A percentile compares a stretch with the other conserved stretches of the same genome.
Evolutionary conservation across 1,140 invertebrate genomes (phyloP).

Genomic region (Drusus annulatus): DNA sequence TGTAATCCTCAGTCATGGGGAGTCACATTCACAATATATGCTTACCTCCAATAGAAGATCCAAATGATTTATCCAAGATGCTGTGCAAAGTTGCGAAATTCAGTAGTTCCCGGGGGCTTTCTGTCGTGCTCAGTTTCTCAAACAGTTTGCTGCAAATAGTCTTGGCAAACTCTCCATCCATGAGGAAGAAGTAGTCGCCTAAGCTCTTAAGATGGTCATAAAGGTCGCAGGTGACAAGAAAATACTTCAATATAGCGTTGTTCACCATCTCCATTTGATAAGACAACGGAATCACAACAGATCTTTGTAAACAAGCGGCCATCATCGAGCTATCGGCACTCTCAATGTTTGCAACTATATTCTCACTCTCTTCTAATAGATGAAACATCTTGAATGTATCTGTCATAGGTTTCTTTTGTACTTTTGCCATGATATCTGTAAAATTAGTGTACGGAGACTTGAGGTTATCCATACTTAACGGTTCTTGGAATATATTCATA

Average conservation of each 20-base stretch:
- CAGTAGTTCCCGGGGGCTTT: conserved; percentile 77
- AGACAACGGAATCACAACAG: conserved; percentile 77
- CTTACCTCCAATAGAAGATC: conserved; percentile 69
- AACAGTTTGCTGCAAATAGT: conserved; percentile 79
- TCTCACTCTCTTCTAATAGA: conserved; percentile 61
- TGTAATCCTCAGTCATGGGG: too few species aligned
- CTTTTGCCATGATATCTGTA: conserved; percentile 64
- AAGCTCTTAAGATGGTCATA: conserved; percentile 80
- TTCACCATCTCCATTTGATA: conserved; percentile 79
- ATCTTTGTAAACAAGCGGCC: conserved; percentile 77
- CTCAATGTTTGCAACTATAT: conserved; percentile 59
- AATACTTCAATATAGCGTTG: conserved; percentile 80
- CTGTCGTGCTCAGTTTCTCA: conserved; percentile 74
- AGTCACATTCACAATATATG: too few species aligned
- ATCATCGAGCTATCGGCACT: conserved; percentile 72
- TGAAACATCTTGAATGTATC: conserved; percentile 65
- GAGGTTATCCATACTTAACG: conserved; percentile 56
- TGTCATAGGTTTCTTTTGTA: conserved; percentile 65
- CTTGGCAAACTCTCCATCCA: conserved; percentile 83
- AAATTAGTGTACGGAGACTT: conserved; percentile 66
- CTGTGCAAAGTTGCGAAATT: conserved; percentile 78
- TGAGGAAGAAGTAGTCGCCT: conserved; percentile 81
- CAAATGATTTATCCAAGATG: conserved; percentile 77
- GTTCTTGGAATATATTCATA: conserved; percentile 48
- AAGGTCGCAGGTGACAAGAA: conserved; percentile 77